Evolutionary conservation across 2,888 invertebrate species (phyloP).

Genomic region (Alloplasta piceator): DNA sequence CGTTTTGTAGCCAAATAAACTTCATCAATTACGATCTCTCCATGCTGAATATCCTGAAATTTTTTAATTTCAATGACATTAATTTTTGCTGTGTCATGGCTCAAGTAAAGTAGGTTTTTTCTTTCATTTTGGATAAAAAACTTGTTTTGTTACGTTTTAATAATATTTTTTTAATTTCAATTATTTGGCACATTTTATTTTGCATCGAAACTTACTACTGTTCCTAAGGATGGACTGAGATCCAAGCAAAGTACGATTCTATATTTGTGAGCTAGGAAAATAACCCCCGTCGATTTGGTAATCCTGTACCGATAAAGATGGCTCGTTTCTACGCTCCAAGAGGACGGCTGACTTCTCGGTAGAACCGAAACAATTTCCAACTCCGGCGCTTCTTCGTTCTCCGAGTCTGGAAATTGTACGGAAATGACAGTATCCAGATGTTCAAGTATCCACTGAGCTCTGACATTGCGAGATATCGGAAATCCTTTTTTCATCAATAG

Average conservation of each 20-base stretch:
- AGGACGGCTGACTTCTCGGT: conserved; percentile 84
- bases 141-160: neutral
- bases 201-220: conserved; percentile 85
- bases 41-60: conserved; percentile 85
- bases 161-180: neutral
- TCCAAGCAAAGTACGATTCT: conserved; percentile 90
- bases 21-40: conserved; percentile 87
- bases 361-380: conserved; percentile 87
- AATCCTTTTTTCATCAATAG: conserved; percentile 88
- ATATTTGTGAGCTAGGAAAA: conserved; percentile 89
- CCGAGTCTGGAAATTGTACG: conserved; percentile 80
- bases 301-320: conserved; percentile 84
- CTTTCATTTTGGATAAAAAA: too few species aligned
- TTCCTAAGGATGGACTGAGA: conserved; percentile 90
- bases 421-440: conserved; percentile 86
- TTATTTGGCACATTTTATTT: neutral
- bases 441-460: conserved; percentile 90
- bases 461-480: conserved; percentile 89
- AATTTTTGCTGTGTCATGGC: too few species aligned
- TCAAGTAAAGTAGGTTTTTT: too few species aligned
- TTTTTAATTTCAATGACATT: neutral
- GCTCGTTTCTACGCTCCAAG: conserved; percentile 84
- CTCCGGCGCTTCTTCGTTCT: conserved; percentile 84
- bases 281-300: conserved; percentile 86
- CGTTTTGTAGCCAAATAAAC: conserved; percentile 85